Evolutionary conservation across 2,113 vertebrate genomes (phyloP).

Genomic region (Hippopotamus amphibius): DNA sequence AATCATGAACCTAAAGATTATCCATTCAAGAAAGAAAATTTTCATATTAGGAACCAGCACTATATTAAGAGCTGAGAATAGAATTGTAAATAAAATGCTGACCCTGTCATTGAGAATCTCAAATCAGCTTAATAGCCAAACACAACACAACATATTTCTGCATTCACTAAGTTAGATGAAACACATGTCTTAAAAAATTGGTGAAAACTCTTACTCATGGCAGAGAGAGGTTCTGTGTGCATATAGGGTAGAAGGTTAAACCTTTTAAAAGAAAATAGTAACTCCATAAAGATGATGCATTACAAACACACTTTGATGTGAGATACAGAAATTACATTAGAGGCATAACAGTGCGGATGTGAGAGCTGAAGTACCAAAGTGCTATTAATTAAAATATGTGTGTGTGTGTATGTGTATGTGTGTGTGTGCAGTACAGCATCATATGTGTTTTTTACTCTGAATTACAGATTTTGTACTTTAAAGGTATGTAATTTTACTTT

Average conservation of each 20-base stretch:
- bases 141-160: neutral
- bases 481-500: neutral
- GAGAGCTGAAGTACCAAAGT: neutral
- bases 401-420: neutral
- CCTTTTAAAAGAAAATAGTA: neutral
- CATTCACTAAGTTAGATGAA: neutral
- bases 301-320: neutral
- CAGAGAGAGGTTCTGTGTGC: neutral
- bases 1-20: slow-evolving; percentile 18
- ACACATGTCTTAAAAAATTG: neutral
- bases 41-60: neutral
- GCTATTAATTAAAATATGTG: neutral
- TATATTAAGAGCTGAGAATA: slow-evolving; percentile 6
- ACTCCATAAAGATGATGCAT: neutral
- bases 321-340: neutral
- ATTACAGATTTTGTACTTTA: neutral
- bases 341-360: neutral
- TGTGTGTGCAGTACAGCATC: neutral
- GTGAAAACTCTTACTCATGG: neutral
- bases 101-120: slow-evolving; percentile 15
- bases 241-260: neutral
- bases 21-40: slow-evolving; percentile 44
- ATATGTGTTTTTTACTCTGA: neutral
- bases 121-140: slow-evolving; percentile 50
- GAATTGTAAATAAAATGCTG: slow-evolving; percentile 36